Percentiles rank a stretch among this genome's conserved stretches.
These are phyloP conservation scores for Elaphurus davidianus DNA, from an alignment of 2,113 vertebrate species.

Conservation along the genomic window DNA sequence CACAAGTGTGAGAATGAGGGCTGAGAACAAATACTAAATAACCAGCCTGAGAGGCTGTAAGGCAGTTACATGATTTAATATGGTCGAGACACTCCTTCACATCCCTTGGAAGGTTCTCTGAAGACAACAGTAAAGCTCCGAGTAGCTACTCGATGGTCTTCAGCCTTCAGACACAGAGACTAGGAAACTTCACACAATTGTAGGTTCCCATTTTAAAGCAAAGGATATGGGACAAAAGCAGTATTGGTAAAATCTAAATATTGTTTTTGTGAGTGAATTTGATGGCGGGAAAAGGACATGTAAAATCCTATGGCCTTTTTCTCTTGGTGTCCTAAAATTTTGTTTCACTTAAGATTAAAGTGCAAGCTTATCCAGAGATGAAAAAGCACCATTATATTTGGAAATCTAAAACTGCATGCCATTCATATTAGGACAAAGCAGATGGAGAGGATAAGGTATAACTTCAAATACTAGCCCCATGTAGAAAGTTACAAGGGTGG, in stretches of 20 bases:
- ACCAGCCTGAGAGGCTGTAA: background rate
- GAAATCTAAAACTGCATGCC: background rate
- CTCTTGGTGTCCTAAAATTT: background rate
- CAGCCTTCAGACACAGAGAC: background rate
- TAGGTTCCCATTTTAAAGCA: background rate
- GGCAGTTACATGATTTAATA: background rate
- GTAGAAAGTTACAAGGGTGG: background rate
- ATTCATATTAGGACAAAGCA: background rate
- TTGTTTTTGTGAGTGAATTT: background rate
- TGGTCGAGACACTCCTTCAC: background rate
- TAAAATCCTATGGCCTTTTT: background rate
- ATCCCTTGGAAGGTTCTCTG: background rate
- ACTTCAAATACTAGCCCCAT: background rate
- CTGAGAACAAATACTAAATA: background rate
- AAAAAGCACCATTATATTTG: background rate
- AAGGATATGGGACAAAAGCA: background rate
- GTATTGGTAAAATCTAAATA: background rate
- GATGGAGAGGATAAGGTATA: background rate
- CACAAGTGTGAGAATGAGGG: background rate
- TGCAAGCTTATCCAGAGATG: background rate
- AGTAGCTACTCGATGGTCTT: background rate
- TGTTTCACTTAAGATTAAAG: background rate
- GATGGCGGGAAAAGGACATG: background rate
- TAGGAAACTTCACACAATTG: background rate
- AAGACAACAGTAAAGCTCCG: background rate